These are phyloP conservation scores for Toxostoma redivivum DNA, from an alignment of 2,113 vertebrate genomes.

Conservation along the genomic window DNA sequence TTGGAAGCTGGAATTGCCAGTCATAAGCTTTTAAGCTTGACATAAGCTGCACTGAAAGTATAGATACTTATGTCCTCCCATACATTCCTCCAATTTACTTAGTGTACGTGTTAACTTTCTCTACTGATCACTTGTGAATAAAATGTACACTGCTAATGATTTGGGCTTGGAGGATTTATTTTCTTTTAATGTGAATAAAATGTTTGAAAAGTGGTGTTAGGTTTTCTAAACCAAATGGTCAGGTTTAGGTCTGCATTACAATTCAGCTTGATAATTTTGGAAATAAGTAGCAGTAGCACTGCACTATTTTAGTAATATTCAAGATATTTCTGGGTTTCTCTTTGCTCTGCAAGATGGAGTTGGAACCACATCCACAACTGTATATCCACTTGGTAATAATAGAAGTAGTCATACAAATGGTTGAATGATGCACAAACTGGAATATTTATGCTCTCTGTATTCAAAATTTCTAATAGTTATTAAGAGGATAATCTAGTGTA, in stretches of 20 bases:
- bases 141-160: background rate
- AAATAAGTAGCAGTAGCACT: background rate
- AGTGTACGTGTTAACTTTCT: background rate
- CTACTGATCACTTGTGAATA: background rate
- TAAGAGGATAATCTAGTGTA: background rate
- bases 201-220: background rate
- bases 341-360: background rate
- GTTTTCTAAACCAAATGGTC: background rate
- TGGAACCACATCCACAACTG: background rate
- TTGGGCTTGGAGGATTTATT: background rate
- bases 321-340: background rate
- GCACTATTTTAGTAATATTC: background rate
- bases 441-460: background rate
- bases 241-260: background rate
- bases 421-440: background rate
- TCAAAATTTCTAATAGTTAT: background rate
- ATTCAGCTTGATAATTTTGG: background rate
- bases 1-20: fast-evolving
- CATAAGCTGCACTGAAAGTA: background rate
- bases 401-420: background rate
- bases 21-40: background rate
- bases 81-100: background rate
- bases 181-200: background rate
- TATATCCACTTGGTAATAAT: background rate
- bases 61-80: background rate